Evolutionary conservation across 2,797 vertebrate genomes (phyloP).

Genomic region (Thunnus albacares): DNA sequence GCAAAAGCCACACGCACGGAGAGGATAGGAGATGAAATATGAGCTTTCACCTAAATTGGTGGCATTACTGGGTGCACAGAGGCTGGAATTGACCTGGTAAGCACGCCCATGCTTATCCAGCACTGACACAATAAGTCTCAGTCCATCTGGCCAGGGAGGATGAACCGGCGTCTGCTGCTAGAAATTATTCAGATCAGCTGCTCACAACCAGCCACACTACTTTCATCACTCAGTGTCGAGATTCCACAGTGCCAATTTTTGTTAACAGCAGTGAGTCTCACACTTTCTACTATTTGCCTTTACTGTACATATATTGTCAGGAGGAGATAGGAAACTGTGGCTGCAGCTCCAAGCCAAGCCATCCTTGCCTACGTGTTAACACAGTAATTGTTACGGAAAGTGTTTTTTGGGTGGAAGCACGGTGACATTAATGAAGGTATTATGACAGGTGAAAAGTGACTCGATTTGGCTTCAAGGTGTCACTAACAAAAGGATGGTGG

Average conservation of each 20-base stretch:
- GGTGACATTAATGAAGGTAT: constrained; percentile 24
- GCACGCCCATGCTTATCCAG: constrained; percentile 54
- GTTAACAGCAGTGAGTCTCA: constrained; percentile 6
- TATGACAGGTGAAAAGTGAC: constrained; percentile 31
- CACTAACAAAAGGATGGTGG: constrained; percentile 16
- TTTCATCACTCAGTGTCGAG: constrained; percentile 37
- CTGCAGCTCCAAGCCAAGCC: background rate
- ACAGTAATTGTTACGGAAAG: background rate
- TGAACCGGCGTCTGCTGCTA: constrained; percentile 56
- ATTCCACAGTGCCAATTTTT: constrained; percentile 11
- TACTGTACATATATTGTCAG: background rate
- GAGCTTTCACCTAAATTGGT: constrained; percentile 55
- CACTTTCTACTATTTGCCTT: background rate
- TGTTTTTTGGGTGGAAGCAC: constrained; percentile 20
- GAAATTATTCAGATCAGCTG: constrained; percentile 74
- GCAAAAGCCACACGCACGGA: constrained; percentile 37
- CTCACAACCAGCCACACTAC: constrained; percentile 29
- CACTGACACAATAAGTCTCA: constrained; percentile 65
- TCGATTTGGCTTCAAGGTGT: constrained; percentile 9
- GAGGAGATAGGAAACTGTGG: background rate
- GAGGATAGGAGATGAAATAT: constrained; percentile 49
- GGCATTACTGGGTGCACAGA: constrained; percentile 31
- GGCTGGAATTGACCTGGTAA: constrained; percentile 53
- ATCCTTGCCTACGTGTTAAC: constrained; percentile 5
- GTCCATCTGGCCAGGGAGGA: constrained; percentile 74